These are phyloP conservation scores for Nylanderia fulva DNA, from an alignment of 1,140 invertebrate species.

Conservation along the genomic window DNA sequence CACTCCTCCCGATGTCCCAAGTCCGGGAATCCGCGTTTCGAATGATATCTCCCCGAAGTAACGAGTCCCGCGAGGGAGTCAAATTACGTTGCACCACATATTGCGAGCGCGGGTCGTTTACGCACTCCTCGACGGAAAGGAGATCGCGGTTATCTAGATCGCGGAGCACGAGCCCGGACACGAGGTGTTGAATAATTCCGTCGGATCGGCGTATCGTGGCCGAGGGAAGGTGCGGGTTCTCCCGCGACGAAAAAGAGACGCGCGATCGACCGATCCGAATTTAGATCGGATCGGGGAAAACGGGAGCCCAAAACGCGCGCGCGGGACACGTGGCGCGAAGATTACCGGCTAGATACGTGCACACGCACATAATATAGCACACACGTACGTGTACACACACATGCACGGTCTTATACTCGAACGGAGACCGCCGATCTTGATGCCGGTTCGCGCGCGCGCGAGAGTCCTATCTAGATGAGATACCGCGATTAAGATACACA, in stretches of 20 bases:
- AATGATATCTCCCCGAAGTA: neutral
- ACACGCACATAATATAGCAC: neutral
- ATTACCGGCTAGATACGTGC: conserved; percentile 47
- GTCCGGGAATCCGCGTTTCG: neutral
- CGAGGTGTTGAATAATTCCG: conserved; percentile 70
- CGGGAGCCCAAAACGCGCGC: conserved; percentile 48
- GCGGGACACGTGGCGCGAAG: conserved; percentile 61
- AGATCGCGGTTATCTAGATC: conserved; percentile 67
- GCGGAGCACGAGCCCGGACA: conserved; percentile 27
- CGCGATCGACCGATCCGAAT: conserved; percentile 67
- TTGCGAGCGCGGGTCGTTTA: neutral
- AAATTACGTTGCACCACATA: neutral
- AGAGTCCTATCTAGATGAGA: conserved; percentile 83
- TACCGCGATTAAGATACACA: conserved; percentile 83
- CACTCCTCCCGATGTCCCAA: neutral
- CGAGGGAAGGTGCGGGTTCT: neutral
- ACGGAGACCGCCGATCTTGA: conserved; percentile 81
- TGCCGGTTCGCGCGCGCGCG: conserved; percentile 64
- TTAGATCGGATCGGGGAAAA: conserved; percentile 73
- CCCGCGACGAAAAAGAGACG: conserved; percentile 64
- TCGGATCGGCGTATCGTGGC: conserved; percentile 59
- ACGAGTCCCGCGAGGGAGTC: too few relatives aligned
- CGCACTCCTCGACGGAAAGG: conserved; percentile 10
- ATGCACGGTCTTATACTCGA: neutral
- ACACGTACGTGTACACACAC: neutral